Percentiles rank a stretch among this genome's conserved stretches.
These are phyloP conservation scores for Pristionchus arcanus DNA, from an alignment of 2,888 invertebrate species.

Conservation along the genomic window DNA sequence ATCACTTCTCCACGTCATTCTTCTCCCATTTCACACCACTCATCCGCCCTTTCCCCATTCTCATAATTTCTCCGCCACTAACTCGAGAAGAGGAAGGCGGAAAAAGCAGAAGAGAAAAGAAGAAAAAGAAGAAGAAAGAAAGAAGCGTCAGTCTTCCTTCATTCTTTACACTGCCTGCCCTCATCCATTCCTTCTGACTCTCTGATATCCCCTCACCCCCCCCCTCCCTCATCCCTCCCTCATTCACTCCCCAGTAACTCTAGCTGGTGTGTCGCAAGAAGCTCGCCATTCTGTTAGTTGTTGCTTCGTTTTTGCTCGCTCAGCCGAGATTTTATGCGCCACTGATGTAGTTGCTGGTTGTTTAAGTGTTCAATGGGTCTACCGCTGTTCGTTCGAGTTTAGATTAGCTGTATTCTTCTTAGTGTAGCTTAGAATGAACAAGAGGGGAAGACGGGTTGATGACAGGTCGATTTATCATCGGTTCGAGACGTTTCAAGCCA, in stretches of 20 bases:
- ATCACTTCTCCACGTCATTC: too few relatives aligned
- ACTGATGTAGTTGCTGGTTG: not conserved
- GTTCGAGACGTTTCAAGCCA: too few relatives aligned
- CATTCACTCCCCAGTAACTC: slow-evolving; percentile 15
- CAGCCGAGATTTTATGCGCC: not conserved
- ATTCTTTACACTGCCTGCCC: slow-evolving; percentile 29
- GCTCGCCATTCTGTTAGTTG: slow-evolving; percentile 1
- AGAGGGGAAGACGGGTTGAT: too few relatives aligned
- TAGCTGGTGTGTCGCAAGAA: slow-evolving; percentile 17
- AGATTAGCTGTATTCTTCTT: too few relatives aligned
- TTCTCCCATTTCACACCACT: not conserved
- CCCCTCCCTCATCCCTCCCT: slow-evolving; percentile 18
- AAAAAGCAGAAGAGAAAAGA: not conserved
- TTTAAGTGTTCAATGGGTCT: not conserved
- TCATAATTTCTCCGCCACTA: slow-evolving; percentile 32
- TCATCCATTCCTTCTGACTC: not conserved
- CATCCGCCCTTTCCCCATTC: not conserved
- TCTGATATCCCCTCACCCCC: not conserved
- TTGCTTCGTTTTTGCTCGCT: not conserved
- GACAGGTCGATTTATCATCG: too few relatives aligned
- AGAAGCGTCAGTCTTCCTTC: slow-evolving; percentile 3
- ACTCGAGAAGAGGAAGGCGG: not conserved
- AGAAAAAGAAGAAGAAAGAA: slow-evolving; percentile 6
- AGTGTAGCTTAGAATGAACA: too few relatives aligned
- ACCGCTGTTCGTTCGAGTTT: too few relatives aligned